These are phyloP conservation scores for Dasysyrphus tricinctus DNA, from an alignment of 2,888 invertebrate species.

Conservation along the genomic window DNA sequence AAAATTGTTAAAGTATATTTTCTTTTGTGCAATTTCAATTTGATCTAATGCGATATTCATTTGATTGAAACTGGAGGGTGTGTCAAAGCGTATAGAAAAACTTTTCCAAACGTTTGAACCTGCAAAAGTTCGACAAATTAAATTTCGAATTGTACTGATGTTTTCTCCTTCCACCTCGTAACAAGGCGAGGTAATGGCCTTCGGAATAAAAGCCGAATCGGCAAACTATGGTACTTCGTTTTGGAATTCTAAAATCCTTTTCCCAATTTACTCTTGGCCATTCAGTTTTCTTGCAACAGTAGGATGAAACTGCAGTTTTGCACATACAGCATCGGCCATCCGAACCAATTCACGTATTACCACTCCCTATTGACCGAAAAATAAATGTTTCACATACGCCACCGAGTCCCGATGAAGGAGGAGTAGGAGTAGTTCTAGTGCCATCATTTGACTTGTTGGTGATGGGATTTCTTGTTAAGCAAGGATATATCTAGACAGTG, in stretches of 20 bases:
- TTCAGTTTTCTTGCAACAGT: slow-evolving; percentile 24
- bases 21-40: slow-evolving; percentile 56
- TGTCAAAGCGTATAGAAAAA: background rate
- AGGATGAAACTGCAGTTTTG: slow-evolving; percentile 57
- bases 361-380: slow-evolving; percentile 64
- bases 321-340: slow-evolving; percentile 53
- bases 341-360: slow-evolving; percentile 63
- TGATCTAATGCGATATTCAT: slow-evolving; percentile 57
- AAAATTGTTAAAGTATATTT: background rate
- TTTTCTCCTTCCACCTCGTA: background rate
- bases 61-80: slow-evolving; percentile 35
- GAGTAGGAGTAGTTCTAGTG: slow-evolving; percentile 5
- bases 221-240: slow-evolving; percentile 10
- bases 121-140: slow-evolving; percentile 45
- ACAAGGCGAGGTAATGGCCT: background rate
- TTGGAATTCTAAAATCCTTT: slow-evolving; percentile 34
- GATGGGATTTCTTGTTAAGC: slow-evolving; percentile 40
- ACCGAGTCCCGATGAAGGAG: slow-evolving; percentile 17
- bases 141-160: slow-evolving; percentile 37
- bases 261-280: background rate
- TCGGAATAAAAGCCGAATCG: slow-evolving; percentile 38
- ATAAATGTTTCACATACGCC: slow-evolving; percentile 69
- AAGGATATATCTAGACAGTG: slow-evolving; percentile 12
- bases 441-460: slow-evolving; percentile 38
- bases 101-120: background rate